Evolutionary conservation across 2,888 invertebrate genomes (phyloP), one percentile per base, ranked within the genome.

Genomic region (Euspilapteryx auroguttella): DNA sequence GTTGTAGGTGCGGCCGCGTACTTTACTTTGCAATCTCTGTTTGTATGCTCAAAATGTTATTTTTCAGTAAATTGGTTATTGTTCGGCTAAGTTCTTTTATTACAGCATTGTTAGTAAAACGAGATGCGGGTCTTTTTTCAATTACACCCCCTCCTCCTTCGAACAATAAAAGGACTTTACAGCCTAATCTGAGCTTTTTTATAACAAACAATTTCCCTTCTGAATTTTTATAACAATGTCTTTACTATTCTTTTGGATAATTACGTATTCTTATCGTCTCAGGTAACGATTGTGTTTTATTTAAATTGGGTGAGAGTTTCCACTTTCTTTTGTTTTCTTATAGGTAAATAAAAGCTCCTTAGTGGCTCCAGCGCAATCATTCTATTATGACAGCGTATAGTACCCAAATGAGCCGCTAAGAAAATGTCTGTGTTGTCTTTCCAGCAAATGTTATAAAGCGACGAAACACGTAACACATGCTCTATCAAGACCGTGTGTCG

Each of bases 61-160:
- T 8, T 17, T 64, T 53, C 49, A 44, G 35, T 55, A 73, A 73
- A 73, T 73, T 68, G 73, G 66, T 73, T 73, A 75, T 73, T 75
- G 71, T 71, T 58, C 49, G 38, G 39, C 64, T 68, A 69, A 71
- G 47, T 64, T 65, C 61, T 66, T 69, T 69, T 73, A 68, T 73
- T 64, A 69, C 61, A 45, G 36, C 47, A 45, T 66, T 66, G 62
- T 69, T 71, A 69, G 71, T 68, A 63, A 69, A 59, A 65, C 44
- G 63, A 62, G 59, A 53, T 40, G 47, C 48, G 48, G 39, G 55
- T 47, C 51, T 53, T 62, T 28, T 61, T 59, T 55, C 58, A 59
- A 58, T 61, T 52, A 53, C 45, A 41, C 41, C 43, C 43, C 49
- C 46, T 43, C 8, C n/a, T n/a, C 42, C 43, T 53, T 48, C 37